Base-by-base conservation (phyloP, 2,113 vertebrate species). In the Heterotis niloticus region DNA sequence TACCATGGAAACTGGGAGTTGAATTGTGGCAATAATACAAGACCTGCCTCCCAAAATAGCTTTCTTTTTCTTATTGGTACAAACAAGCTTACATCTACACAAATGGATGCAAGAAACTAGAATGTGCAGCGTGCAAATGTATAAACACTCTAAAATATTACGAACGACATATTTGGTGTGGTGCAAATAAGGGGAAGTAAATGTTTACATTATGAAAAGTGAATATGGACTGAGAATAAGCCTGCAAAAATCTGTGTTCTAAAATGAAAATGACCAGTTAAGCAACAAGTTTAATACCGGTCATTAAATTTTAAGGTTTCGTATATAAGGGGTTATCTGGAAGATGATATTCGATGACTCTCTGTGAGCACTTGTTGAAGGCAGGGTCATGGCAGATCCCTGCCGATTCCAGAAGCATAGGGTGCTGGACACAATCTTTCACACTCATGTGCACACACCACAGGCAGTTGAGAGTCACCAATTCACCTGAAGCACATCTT, bases 1-100 rank as follows among this genome's bases (percentile, higher is more conserved):
- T 89, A 80, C 88, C 86, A 86, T 88, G 89, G 88, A 81, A 89
- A 92, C 91, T 82, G 82, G 84, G 86, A 81, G 86, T 89, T 85
- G 79, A 87, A 87, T 87, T 76, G 88, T 85, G 78, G 80, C 81
- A 74, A 84, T 34, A 79, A 78, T 28, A 52, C 78, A 85, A 87
- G 83, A 82, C 84, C 70, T 82, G 79, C 81, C 81, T 84, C 86
- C 82, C 69, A 78, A 89, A 88, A 89, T 89, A 87, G 84, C 84
- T 78, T 64, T 29, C 71, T 83, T 78, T 85, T 82, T 83, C 83
- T 83, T 81, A 68, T 77, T 82, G 73, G 65, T 75, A 62, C 74
- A 60, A 75, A 73, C 76, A 75, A 79, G 81, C 78, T 83, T 74
- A 77, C 75, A 64, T 28, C 66, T 79, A 67, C 75, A 74, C 75